A percentile compares a stretch with the other conserved stretches of the same genome.
Evolutionary conservation across 2,888 invertebrate species (phyloP).

Genomic region (Ornithoptera priamus): DNA sequence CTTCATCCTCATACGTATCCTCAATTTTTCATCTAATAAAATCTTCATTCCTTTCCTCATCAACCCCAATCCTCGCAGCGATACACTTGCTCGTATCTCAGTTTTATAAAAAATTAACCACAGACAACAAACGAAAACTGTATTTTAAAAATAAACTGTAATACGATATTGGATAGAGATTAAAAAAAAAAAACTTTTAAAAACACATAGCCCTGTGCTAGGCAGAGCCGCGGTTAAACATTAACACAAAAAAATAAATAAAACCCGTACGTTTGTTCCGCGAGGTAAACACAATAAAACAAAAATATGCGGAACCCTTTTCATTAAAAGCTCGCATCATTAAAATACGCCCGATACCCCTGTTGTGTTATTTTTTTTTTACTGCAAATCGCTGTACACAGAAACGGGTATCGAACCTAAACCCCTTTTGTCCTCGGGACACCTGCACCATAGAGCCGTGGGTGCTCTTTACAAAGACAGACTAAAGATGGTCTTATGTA

Average conservation of each 20-base stretch:
- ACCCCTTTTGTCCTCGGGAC: constrained; percentile 69
- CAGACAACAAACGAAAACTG: no score
- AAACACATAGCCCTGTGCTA: neutral
- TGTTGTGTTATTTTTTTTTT: constrained; percentile 40
- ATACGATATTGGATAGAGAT: neutral
- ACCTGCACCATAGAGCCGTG: constrained; percentile 72
- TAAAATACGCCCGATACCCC: constrained; percentile 41
- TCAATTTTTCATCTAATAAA: no score
- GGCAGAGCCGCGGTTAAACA: neutral
- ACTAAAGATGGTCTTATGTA: constrained; percentile 47
- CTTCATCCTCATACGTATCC: no score
- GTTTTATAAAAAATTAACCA: no score
- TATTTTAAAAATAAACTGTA: constrained; percentile 19
- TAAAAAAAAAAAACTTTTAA: neutral
- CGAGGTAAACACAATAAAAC: constrained; percentile 28
- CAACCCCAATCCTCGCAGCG: neutral
- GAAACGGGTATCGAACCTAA: constrained; percentile 64
- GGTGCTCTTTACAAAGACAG: constrained; percentile 66
- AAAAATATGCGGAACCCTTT: constrained; percentile 36
- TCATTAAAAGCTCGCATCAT: constrained; percentile 36
- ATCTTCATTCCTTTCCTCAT: no score
- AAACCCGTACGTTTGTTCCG: constrained; percentile 25
- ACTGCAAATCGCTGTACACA: constrained; percentile 61
- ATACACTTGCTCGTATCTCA: no score
- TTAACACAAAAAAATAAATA: constrained; percentile 6